These are phyloP conservation scores for Pipistrellus kuhlii DNA, from an alignment of 2,797 vertebrate genomes.

Conservation along the genomic window DNA sequence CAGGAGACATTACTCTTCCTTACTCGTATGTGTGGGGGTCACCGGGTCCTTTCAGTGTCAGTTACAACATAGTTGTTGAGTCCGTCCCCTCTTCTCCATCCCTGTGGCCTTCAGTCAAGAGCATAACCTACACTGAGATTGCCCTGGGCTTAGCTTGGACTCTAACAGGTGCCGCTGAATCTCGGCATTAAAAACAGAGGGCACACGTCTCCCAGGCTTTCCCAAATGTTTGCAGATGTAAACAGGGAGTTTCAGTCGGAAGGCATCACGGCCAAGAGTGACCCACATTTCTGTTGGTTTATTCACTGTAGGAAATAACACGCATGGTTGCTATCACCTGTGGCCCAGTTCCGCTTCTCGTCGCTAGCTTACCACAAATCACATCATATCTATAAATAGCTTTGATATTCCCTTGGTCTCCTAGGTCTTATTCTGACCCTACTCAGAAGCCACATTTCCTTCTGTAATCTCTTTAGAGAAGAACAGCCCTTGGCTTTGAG, in stretches of 20 bases:
- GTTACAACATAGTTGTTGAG: neutral
- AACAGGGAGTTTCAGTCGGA: neutral
- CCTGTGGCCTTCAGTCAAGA: neutral
- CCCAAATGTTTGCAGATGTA: neutral
- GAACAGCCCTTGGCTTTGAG: neutral
- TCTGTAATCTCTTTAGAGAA: neutral
- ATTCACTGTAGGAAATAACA: neutral
- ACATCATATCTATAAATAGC: constrained; percentile 13
- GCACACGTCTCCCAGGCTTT: neutral
- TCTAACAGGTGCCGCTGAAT: neutral
- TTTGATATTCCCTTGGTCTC: neutral
- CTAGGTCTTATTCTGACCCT: neutral
- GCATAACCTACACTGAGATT: neutral
- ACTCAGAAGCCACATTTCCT: neutral
- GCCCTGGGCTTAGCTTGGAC: neutral
- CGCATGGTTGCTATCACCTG: neutral
- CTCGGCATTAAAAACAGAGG: neutral
- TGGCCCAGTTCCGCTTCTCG: neutral
- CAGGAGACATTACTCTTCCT: neutral
- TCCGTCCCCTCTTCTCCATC: too few species aligned
- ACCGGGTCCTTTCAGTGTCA: neutral
- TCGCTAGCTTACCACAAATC: neutral
- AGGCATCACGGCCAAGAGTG: neutral
- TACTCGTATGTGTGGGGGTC: neutral
- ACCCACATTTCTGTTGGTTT: neutral